Conservation (phyloP, 2,797 vertebrate genomes). For the Rhinophrynus dorsalis region DNA sequence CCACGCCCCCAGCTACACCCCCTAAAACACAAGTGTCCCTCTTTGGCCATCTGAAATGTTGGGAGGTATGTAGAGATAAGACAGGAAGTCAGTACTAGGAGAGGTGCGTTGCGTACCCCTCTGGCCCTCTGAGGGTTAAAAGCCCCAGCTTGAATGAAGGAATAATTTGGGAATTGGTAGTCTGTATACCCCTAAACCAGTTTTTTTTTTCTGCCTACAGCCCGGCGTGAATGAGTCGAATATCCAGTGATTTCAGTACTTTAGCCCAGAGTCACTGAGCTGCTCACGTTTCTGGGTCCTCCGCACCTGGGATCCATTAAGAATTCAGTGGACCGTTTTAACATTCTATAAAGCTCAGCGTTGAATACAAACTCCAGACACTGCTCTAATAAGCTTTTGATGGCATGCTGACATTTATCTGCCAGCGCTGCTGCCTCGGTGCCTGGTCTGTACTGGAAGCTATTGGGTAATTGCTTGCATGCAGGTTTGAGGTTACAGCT, state of each 20-base stretch:
- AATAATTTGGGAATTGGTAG: no score
- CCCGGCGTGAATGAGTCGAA: no score
- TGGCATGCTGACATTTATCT: slow-evolving; percentile 59
- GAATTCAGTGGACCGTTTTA: slow-evolving; percentile 31
- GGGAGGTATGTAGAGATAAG: no score
- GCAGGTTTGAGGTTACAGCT: slow-evolving; percentile 49
- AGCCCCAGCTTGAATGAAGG: no score
- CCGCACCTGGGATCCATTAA: slow-evolving; percentile 46
- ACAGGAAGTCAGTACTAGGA: no score
- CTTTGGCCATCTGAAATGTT: no score
- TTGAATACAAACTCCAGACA: slow-evolving; percentile 26
- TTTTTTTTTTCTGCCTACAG: no score
- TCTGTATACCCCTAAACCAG: no score
- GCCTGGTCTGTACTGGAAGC: slow-evolving; percentile 51
- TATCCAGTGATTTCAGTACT: neutral
- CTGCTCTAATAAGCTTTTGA: slow-evolving; percentile 52
- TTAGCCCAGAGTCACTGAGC: slow-evolving; percentile 7
- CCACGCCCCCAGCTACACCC: no score
- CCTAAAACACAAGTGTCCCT: no score
- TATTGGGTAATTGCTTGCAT: slow-evolving; percentile 48
- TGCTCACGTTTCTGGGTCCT: neutral
- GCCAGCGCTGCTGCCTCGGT: slow-evolving; percentile 53
- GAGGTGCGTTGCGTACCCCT: no score
- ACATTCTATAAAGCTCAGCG: slow-evolving; percentile 20
- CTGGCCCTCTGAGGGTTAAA: no score